Conservation (phyloP, 2,113 vertebrate species). For the Hucho hucho region DNA sequence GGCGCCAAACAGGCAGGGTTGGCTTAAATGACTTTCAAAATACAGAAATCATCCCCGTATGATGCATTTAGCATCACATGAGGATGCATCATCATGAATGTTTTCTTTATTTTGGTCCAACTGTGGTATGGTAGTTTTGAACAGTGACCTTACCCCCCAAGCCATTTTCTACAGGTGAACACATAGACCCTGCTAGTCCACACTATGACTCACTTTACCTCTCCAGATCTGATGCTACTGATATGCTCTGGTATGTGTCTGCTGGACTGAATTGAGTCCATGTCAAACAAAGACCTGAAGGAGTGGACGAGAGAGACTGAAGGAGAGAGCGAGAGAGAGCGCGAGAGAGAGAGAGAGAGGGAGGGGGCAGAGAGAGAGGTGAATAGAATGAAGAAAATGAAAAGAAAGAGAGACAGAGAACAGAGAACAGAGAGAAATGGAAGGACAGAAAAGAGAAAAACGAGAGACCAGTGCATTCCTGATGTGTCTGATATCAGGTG, state of each 20-base stretch:
- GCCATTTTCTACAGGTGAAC: background rate
- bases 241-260: background rate
- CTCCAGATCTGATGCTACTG: background rate
- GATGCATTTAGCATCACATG: too few species aligned
- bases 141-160: background rate
- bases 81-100: too few species aligned
- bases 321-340: background rate
- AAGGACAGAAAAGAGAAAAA: background rate
- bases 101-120: too few species aligned
- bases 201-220: background rate
- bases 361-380: background rate
- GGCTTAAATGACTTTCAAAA: too few species aligned
- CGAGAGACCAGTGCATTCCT: background rate
- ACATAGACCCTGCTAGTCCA: background rate
- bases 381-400: background rate
- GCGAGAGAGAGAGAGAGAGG: background rate
- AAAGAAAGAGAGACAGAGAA: constrained; percentile 9
- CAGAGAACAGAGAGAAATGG: background rate
- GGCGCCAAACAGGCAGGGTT: too few species aligned
- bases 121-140: background rate
- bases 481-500: background rate
- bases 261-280: constrained; percentile 23
- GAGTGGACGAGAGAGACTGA: background rate
- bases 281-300: constrained; percentile 27
- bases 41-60: too few species aligned